A percentile compares a stretch with the other conserved stretches of the same genome.
Conservation (phyloP, 2,113 vertebrate species). For the Procavia capensis region DNA sequence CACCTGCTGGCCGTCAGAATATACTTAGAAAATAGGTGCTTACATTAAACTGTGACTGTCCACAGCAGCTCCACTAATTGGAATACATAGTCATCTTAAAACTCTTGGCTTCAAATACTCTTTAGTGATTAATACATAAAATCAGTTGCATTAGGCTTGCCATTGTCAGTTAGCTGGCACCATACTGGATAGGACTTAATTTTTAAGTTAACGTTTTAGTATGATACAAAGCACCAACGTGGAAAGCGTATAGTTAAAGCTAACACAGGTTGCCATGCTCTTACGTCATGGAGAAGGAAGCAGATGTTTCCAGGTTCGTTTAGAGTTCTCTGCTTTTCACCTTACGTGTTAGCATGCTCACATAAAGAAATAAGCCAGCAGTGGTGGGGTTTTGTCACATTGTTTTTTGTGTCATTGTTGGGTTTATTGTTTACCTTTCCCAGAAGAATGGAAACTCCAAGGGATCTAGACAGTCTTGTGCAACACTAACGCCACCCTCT, state of each 20-base stretch:
- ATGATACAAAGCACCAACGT: background rate
- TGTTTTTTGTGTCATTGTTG: background rate
- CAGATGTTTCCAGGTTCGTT: background rate
- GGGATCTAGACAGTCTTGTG: background rate
- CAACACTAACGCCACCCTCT: no score
- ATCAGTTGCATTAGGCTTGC: background rate
- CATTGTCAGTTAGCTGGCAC: conserved; percentile 26
- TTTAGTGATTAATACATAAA: background rate
- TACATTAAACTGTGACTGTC: background rate
- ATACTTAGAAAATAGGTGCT: background rate
- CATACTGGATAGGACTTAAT: conserved; percentile 35
- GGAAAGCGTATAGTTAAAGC: background rate
- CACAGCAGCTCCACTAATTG: background rate
- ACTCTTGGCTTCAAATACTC: background rate
- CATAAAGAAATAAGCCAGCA: background rate
- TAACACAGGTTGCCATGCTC: background rate
- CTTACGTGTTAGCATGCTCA: background rate
- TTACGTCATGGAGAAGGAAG: background rate
- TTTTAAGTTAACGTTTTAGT: conserved; percentile 51
- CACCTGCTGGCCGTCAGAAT: background rate
- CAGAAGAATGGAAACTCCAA: accelerated
- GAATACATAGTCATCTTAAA: background rate
- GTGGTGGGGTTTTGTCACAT: background rate
- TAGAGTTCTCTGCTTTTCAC: conserved; percentile 10
- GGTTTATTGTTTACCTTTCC: background rate